phyloP scores from a whole-genome alignment of 2,113 vertebrate species.

The Falcunculus frontatus region DNA sequence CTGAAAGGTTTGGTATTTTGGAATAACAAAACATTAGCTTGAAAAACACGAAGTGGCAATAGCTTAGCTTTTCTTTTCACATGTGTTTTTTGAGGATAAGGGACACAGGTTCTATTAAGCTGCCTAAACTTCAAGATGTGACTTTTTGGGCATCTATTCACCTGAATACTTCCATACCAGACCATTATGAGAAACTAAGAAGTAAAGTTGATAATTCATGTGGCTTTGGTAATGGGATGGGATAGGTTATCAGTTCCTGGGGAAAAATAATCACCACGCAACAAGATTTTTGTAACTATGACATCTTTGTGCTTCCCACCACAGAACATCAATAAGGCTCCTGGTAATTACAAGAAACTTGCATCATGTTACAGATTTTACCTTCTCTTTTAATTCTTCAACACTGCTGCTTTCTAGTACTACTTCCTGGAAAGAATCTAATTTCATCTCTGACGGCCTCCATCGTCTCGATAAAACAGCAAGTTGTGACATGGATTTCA shows the following conservation, averaged over 20 bases:
- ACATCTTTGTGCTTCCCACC: neutral
- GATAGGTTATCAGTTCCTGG: neutral
- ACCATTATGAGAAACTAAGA: neutral
- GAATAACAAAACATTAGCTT: neutral
- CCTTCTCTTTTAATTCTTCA: conserved; percentile 94
- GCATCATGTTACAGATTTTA: conserved; percentile 12
- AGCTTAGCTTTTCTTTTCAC: neutral
- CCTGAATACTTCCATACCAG: neutral
- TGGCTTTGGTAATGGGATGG: neutral
- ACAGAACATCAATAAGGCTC: neutral
- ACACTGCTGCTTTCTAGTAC: conserved; percentile 95
- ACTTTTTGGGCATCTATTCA: neutral
- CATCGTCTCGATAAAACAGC: conserved; percentile 89
- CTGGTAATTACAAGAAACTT: neutral
- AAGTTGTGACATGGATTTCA: conserved; percentile 98
- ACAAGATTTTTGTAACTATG: neutral
- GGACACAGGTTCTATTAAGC: neutral
- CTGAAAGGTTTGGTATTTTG: neutral
- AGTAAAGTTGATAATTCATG: neutral
- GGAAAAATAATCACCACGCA: neutral
- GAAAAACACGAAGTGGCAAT: neutral
- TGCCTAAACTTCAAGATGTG: neutral
- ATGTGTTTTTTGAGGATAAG: neutral
- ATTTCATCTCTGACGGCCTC: conserved; percentile 88
- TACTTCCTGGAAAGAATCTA: conserved; percentile 91